A percentile compares a stretch with the other conserved stretches of the same genome.
Conservation (phyloP, 2,888 invertebrate species). For the Nezara viridula region DNA sequence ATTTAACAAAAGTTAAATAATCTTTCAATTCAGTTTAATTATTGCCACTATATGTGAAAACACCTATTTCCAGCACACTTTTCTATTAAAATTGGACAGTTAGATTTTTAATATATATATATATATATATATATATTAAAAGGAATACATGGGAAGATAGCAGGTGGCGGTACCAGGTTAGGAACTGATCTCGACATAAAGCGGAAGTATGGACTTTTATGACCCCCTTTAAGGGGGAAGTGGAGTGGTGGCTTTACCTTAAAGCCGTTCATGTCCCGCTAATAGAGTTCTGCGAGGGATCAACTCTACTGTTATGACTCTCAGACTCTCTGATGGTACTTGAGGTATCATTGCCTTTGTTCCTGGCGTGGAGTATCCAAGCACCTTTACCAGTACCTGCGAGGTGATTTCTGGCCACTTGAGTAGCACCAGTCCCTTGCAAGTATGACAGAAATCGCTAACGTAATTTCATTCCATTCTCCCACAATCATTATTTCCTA, state of each 20-base stretch:
- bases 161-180: not conserved
- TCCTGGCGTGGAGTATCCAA: not conserved
- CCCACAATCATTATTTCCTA: too few species aligned
- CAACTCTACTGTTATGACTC: not conserved
- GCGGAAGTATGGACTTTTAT: not conserved
- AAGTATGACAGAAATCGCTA: not conserved
- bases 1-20: too few species aligned
- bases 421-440: too few species aligned
- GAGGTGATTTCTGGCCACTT: not conserved
- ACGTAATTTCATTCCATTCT: too few species aligned
- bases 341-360: not conserved
- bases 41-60: too few species aligned
- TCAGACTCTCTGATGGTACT: not conserved
- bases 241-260: constrained; percentile 18
- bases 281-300: not conserved
- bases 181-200: not conserved
- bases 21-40: too few species aligned
- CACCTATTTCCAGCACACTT: too few species aligned
- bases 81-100: too few species aligned
- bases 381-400: not conserved
- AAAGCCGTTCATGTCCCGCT: constrained; percentile 32
- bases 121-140: not conserved
- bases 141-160: not conserved
- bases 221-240: not conserved
- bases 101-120: too few species aligned